Base-by-base conservation (phyloP, 2,113 vertebrate species). In the Calcarius ornatus region DNA sequence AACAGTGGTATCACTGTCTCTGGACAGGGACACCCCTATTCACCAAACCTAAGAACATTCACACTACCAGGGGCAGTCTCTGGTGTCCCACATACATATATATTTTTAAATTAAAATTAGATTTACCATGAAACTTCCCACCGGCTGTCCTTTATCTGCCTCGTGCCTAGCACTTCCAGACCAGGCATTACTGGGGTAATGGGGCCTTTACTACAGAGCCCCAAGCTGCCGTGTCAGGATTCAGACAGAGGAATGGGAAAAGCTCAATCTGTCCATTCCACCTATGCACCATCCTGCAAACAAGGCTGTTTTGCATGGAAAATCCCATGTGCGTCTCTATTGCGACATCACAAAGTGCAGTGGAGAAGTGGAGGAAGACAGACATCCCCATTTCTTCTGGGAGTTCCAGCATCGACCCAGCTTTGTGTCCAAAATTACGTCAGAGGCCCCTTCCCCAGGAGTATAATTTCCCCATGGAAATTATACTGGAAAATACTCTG, bases 341-440 rank as follows among this genome's bases (percentile, higher is more conserved):
- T 53, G 43, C 0, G 0, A 25, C 37, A 70, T 42, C 72, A 28
- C 0, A 0, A 79, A 53, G 51, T 2, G 5, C 20, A 61, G 54
- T 1, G 3, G 8, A 61, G 81, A 54, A 76, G 30, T 4, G 40
- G 47, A 54, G 24, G 48, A 50, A 50, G 48, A 15, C 48, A 27
- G 48, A 50, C 48, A 27, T 50, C 48, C 25, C 25, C 25, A 27
- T 50, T 50, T 50, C 48, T 50, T 50, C 25, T 15, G 48, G 48
- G 48, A 50, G 48, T 50, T 50, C 48, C 48, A 50, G 48, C 48
- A 27, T 15, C 8, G 15, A 50, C 48, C 48, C 48, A 50, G 24
- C 48, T 50, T 27, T 50, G 48, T 50, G 48, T 50, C 25, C 48
- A 50, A 50, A 50, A 50, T 50, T 50, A 15, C 15, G 48, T 50